Percentiles rank a stretch among this genome's conserved stretches.
These are phyloP conservation scores for Lasiurus cinereus DNA, from an alignment of 2,113 vertebrate species.

Conservation along the genomic window DNA sequence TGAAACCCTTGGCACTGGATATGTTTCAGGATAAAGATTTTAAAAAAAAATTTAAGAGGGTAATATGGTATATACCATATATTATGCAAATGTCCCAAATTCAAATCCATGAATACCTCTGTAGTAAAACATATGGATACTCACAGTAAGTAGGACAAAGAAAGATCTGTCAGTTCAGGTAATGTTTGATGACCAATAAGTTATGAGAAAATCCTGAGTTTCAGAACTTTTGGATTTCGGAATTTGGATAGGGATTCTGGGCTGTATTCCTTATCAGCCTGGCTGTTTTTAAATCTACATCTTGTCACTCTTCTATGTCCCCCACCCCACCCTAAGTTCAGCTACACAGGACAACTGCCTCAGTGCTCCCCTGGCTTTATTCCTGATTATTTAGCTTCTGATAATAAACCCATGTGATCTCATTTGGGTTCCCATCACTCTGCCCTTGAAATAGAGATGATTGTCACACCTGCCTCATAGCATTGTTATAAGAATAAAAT, in stretches of 20 bases:
- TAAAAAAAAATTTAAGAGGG: not conserved
- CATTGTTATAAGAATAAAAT: not conserved
- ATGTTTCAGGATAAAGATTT: not conserved
- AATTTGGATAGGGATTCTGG: not conserved
- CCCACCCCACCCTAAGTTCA: not conserved
- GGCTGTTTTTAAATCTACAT: not conserved
- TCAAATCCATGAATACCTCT: not conserved
- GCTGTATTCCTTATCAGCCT: not conserved
- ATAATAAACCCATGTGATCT: not conserved
- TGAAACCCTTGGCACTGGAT: not conserved
- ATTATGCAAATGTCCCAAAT: not conserved
- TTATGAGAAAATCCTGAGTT: constrained; percentile 6
- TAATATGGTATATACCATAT: not conserved
- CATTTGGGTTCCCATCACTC: not conserved
- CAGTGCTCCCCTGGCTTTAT: not conserved
- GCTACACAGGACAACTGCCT: not conserved
- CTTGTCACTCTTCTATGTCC: not conserved
- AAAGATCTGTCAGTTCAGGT: not conserved
- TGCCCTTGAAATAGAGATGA: not conserved
- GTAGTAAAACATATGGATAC: not conserved
- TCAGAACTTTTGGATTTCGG: not conserved
- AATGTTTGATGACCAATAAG: not conserved
- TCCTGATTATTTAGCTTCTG: not conserved
- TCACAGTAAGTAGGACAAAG: not conserved
- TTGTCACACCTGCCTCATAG: too few species aligned